phyloP scores from a whole-genome alignment of 2,113 vertebrate species.

The Arenaria interpres region DNA sequence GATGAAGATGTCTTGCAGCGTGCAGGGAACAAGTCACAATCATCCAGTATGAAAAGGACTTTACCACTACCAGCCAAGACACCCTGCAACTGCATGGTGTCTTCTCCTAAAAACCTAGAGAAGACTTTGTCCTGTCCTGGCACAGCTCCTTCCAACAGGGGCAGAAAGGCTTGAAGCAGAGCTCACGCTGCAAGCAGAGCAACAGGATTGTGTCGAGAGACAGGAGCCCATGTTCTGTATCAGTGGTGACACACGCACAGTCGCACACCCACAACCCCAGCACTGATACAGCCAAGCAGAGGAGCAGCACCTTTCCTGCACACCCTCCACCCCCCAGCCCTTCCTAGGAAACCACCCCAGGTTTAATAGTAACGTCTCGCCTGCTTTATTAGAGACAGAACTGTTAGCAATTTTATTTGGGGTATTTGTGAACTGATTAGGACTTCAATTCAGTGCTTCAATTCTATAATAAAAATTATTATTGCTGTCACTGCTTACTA shows the following conservation, averaged over 20 bases:
- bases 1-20: not conserved
- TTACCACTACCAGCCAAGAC: not conserved
- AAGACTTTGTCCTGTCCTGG: not conserved
- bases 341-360: not conserved
- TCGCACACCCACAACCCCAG: fast-evolving
- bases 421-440: not conserved
- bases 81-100: not conserved
- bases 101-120: not conserved
- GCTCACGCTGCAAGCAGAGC: not conserved
- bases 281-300: not conserved
- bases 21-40: not conserved
- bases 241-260: not conserved
- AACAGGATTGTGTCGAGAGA: not conserved
- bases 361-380: not conserved
- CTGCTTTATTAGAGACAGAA: not conserved
- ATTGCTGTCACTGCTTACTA: not conserved
- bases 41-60: not conserved
- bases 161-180: not conserved
- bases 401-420: not conserved
- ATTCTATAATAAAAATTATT: not conserved
- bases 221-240: not conserved
- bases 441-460: not conserved
- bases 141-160: not conserved
- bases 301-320: not conserved
- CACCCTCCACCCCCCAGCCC: not conserved